Conservation (phyloP, 2,113 vertebrate genomes). For the Orientallactaga bullata region DNA sequence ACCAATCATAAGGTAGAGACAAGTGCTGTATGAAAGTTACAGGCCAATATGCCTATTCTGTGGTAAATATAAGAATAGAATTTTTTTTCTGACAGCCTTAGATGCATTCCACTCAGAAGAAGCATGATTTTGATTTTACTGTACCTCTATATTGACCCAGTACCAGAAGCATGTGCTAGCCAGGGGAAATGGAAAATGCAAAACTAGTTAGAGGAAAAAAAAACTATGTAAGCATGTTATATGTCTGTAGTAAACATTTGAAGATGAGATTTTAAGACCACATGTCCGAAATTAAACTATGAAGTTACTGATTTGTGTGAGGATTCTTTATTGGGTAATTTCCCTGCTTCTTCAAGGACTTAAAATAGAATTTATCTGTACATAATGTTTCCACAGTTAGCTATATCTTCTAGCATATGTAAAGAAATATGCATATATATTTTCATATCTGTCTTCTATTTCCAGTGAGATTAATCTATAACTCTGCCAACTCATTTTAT, state of each 20-base stretch:
- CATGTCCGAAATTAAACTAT: constrained; percentile 1
- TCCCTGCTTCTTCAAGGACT: not conserved
- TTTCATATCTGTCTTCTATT: not conserved
- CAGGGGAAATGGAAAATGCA: not conserved
- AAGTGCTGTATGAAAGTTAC: not conserved
- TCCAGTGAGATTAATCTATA: constrained; percentile 36
- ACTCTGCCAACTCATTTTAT: not conserved
- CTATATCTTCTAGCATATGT: not conserved
- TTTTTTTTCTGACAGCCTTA: not conserved
- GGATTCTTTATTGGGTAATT: not conserved
- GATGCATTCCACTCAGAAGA: not conserved
- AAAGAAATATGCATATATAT: not conserved
- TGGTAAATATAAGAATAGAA: not conserved
- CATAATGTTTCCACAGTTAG: not conserved
- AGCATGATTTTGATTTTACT: not conserved
- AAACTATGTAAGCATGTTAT: not conserved
- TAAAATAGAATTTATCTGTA: constrained; percentile 1
- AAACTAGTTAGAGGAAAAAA: not conserved
- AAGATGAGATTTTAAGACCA: not conserved
- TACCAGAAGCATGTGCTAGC: not conserved
- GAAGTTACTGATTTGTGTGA: not conserved
- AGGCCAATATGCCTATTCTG: not conserved
- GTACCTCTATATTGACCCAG: not conserved
- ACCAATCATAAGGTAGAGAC: too few relatives aligned
- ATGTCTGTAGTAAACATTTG: not conserved